These are phyloP conservation scores for Kryphioiulus occultus DNA, from an alignment of 2,888 invertebrate species.

Conservation along the genomic window DNA sequence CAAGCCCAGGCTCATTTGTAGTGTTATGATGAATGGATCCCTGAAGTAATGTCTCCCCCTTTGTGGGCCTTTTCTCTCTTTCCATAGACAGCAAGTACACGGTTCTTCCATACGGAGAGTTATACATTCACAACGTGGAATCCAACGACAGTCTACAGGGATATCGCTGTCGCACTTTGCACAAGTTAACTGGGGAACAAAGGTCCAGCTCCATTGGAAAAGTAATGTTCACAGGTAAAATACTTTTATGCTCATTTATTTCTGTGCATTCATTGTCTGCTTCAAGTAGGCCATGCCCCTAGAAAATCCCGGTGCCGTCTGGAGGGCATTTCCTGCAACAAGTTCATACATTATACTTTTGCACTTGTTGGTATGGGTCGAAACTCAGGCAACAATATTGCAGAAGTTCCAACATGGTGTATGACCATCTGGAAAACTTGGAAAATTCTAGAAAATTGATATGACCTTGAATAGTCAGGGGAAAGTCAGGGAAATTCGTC, in stretches of 20 bases:
- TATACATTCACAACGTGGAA: constrained; percentile 93
- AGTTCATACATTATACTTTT: no score
- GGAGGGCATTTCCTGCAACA: no score
- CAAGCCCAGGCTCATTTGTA: constrained; percentile 26
- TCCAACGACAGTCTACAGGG: constrained; percentile 94
- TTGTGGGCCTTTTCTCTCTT: not conserved
- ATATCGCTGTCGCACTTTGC: constrained; percentile 92
- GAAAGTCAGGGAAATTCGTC: no score
- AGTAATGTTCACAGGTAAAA: constrained; percentile 90
- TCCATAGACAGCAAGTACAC: constrained; percentile 89
- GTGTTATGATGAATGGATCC: constrained; percentile 13
- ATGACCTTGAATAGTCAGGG: no score
- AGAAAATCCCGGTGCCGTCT: no score
- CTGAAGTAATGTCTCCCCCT: constrained; percentile 20
- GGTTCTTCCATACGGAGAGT: constrained; percentile 91
- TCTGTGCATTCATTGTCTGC: no score
- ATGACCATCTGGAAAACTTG: no score
- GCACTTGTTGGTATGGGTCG: no score
- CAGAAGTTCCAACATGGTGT: no score
- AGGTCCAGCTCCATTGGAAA: constrained; percentile 91
- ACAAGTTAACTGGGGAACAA: constrained; percentile 90
- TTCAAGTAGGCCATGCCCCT: no score
- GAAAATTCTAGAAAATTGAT: no score
- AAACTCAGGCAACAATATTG: no score
- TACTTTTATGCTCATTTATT: constrained; percentile 37